Conservation (phyloP, 1,140 invertebrate genomes). For the Antheraea mylitta region DNA sequence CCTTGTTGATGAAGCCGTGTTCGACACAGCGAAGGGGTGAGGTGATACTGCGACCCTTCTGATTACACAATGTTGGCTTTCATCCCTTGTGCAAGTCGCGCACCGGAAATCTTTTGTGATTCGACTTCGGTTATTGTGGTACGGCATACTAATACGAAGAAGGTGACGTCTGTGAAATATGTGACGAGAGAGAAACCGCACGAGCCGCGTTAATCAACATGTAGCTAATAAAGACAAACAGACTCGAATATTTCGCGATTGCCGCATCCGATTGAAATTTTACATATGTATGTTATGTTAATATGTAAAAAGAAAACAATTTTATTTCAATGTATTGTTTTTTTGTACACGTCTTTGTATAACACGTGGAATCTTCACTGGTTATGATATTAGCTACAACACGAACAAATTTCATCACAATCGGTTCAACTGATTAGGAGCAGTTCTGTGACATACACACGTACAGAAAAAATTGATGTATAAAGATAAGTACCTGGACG, state of each 20-base stretch:
- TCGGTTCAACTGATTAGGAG: too few relatives aligned
- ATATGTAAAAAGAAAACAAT: too few relatives aligned
- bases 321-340: too few relatives aligned
- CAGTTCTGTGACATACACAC: too few relatives aligned
- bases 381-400: too few relatives aligned
- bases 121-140: slow-evolving; percentile 73
- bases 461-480: too few relatives aligned
- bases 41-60: slow-evolving; percentile 74
- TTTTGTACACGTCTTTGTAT: too few relatives aligned
- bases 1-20: slow-evolving; percentile 73
- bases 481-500: too few relatives aligned
- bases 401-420: too few relatives aligned
- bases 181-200: slow-evolving; percentile 36
- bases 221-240: slow-evolving; percentile 3
- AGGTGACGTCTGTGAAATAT: slow-evolving; percentile 58
- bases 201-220: slow-evolving; percentile 8
- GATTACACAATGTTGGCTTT: slow-evolving; percentile 77
- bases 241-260: background rate
- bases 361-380: too few relatives aligned
- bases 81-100: slow-evolving; percentile 75
- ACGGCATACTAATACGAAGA: slow-evolving; percentile 72
- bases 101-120: slow-evolving; percentile 78
- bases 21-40: slow-evolving; percentile 56
- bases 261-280: background rate
- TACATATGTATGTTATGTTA: background rate